Evolutionary conservation across 2,888 invertebrate species (phyloP), one percentile per base, ranked within the genome.

Genomic region (Noctua janthe): DNA sequence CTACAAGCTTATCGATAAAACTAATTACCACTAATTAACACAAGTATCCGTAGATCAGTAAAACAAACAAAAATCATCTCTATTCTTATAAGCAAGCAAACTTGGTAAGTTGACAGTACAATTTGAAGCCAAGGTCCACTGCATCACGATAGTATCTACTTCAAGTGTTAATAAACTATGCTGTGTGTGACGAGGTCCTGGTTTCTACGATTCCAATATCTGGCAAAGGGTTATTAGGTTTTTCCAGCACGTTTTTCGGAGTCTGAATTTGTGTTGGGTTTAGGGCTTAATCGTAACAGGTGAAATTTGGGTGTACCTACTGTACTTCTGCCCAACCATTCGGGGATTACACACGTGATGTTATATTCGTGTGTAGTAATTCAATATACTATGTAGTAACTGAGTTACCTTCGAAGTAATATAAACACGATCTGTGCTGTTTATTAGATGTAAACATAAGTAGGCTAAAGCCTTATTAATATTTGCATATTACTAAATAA

Each of bases 391-490:
- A 74, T 49, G 43, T 56, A 56, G 4, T 74, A 67, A 71, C 15
- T 11, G 51, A 72, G 51, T 71, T n/a, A 64, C 84, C 87, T 86
- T 86, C 74, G 15, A 67, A 69, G 47, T 71, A 64, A 82, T 62
- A 4, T 71, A 83, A 64, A 74, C 71, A 67, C 43, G 62, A 69
- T 51, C 54, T 15, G 35, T 67, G 11, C 71, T 83, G 83, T 71
- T 74, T 72, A 75, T 72, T 64, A 64, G 23, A 71, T 15, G 73
- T 71, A 62, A 56, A 43, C 15, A 23, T 69, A 86, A 74, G n/a
- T 82, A 62, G 83, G 71, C n/a, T 86, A 82, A 56, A 83, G 66
- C 47, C 59, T 51, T 70, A 86, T 86, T 83, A 62, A 71, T 85
- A 85, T 85, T 85, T 43, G 81, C 71, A 80, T 82, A 56, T 11